Percentiles rank a stretch among this genome's conserved stretches.
Conservation (phyloP, 1,140 invertebrate species). For the Druon quercuslanigerum region DNA sequence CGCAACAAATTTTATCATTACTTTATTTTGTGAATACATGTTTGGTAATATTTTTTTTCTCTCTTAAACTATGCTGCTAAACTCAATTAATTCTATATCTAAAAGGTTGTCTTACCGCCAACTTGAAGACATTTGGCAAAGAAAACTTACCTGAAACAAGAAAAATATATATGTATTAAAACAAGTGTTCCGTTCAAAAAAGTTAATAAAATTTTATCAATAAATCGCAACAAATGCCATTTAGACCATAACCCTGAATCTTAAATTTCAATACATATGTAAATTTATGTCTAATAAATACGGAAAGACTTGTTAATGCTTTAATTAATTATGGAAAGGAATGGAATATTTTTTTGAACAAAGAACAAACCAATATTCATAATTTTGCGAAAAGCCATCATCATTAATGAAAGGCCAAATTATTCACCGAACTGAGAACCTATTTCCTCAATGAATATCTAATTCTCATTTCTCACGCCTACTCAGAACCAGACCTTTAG, state of each 20-base stretch:
- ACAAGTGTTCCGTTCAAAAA: not conserved
- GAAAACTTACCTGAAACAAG: slow-evolving; percentile 40
- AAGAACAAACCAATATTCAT: slow-evolving; percentile 23
- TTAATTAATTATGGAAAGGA: too few species aligned
- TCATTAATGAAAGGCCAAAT: slow-evolving; percentile 11
- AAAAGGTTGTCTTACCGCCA: not conserved
- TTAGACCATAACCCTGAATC: too few species aligned
- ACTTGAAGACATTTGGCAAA: not conserved
- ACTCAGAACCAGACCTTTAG: not conserved
- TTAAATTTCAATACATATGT: too few species aligned
- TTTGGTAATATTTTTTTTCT: too few species aligned
- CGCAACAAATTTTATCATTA: too few species aligned
- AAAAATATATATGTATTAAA: slow-evolving; percentile 45
- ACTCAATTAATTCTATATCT: too few species aligned
- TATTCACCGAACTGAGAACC: slow-evolving; percentile 1
- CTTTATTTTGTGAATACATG: too few species aligned
- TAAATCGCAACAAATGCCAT: too few species aligned
- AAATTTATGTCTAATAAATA: not conserved
- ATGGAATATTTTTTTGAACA: too few species aligned
- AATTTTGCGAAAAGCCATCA: slow-evolving; percentile 14
- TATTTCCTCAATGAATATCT: slow-evolving; percentile 26
- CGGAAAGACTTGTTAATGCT: not conserved
- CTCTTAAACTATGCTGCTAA: too few species aligned
- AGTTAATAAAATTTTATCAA: not conserved
- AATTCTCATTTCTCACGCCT: slow-evolving; percentile 5